These are phyloP conservation scores for Sphaerodactylus townsendi DNA, from an alignment of 2,113 vertebrate species.

Conservation along the genomic window DNA sequence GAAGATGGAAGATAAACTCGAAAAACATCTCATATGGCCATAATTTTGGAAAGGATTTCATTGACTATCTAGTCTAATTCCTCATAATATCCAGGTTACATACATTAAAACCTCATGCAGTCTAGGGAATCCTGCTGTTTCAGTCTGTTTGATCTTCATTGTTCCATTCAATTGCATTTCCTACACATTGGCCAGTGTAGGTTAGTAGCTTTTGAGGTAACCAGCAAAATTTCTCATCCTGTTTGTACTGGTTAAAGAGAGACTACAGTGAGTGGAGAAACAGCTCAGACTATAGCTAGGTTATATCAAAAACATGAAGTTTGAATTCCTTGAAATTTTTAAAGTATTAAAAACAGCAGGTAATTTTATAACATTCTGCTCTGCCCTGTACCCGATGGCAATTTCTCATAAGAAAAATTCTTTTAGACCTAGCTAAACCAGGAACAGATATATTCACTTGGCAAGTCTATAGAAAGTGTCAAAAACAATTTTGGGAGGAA, in stretches of 20 bases:
- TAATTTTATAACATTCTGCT: slow-evolving; percentile 20
- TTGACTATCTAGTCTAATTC: neutral
- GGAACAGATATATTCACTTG: slow-evolving; percentile 22
- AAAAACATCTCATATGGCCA: neutral
- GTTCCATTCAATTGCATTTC: neutral
- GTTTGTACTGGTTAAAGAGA: no score
- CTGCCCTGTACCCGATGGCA: neutral
- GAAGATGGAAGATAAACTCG: neutral
- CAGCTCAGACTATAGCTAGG: neutral
- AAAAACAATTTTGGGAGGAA: slow-evolving; percentile 26
- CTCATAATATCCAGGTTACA: neutral
- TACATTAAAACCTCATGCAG: neutral
- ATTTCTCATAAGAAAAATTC: slow-evolving; percentile 10
- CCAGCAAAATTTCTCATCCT: neutral
- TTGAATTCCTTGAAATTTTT: slow-evolving; percentile 5
- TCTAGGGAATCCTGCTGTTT: neutral
- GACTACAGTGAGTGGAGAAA: no score
- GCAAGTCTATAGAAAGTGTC: slow-evolving; percentile 44
- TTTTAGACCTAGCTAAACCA: slow-evolving; percentile 22
- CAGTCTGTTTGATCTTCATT: neutral
- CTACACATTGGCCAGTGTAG: neutral
- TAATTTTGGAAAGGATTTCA: neutral
- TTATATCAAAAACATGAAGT: neutral
- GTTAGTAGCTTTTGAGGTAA: neutral
- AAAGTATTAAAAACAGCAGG: slow-evolving; percentile 23